Evolutionary conservation across 2,113 vertebrate species (phyloP).

Genomic region (Prionailurus bengalensis): DNA sequence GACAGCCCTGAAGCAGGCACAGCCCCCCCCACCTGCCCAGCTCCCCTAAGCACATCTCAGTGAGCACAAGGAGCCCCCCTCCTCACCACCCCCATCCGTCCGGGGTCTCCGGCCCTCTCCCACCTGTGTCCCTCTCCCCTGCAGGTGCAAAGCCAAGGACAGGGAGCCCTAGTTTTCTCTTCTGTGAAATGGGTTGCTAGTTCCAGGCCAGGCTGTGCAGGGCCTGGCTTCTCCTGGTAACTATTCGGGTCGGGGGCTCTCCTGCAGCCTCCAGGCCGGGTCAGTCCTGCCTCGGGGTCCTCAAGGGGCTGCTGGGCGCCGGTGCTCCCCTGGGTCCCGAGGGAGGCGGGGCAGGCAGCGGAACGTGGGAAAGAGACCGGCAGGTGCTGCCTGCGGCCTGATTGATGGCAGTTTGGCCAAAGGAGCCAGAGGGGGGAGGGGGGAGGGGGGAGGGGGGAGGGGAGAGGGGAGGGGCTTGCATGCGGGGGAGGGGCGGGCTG

Average conservation of each 20-base stretch:
- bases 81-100: rapidly evolving
- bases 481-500: rapidly evolving
- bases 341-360: not conserved
- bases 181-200: not conserved
- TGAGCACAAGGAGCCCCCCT: rapidly evolving
- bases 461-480: not conserved
- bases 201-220: rapidly evolving
- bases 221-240: not conserved
- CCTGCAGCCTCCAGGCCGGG: not conserved
- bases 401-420: not conserved
- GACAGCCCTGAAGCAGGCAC: not conserved
- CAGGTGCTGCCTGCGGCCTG: not conserved
- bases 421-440: not conserved
- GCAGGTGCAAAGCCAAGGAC: not conserved
- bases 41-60: too few species aligned
- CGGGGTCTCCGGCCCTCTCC: not conserved
- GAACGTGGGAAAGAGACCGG: not conserved
- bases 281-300: not conserved
- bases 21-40: not conserved
- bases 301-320: not conserved
- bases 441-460: rapidly evolving
- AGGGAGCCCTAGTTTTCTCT: not conserved
- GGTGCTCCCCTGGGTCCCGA: not conserved
- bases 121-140: not conserved
- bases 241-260: not conserved